These are phyloP conservation scores for Tachina lurida DNA, from an alignment of 2,888 invertebrate genomes.

Conservation along the genomic window DNA sequence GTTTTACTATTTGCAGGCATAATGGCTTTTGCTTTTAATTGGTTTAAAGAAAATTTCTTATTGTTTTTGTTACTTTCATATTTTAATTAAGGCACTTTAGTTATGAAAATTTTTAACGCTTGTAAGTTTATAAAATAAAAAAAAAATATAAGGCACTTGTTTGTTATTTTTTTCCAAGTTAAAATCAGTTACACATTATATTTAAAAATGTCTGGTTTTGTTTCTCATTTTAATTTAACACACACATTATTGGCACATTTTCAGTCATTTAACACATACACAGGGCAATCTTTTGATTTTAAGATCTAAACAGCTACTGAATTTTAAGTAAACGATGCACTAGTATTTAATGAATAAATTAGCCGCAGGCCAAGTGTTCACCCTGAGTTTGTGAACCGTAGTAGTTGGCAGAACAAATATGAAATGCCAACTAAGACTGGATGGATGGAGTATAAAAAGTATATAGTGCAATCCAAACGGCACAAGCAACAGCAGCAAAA, in stretches of 20 bases:
- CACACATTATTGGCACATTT: conserved; percentile 27
- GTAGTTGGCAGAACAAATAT: conserved; percentile 32
- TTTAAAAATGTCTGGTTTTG: background rate
- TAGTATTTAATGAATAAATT: conserved; percentile 82
- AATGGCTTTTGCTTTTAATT: conserved; percentile 4
- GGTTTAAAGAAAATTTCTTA: background rate
- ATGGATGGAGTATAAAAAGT: conserved; percentile 36
- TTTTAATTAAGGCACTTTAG: conserved; percentile 36
- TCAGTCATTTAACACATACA: conserved; percentile 15
- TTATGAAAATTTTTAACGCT: background rate
- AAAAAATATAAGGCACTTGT: background rate
- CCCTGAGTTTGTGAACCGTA: conserved; percentile 48
- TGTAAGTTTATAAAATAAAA: background rate
- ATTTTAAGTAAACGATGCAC: conserved; percentile 81
- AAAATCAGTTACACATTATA: conserved; percentile 3
- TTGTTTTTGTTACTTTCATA: conserved; percentile 9
- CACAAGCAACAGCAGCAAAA: conserved; percentile 65
- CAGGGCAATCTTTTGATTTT: conserved; percentile 78
- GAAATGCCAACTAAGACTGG: background rate
- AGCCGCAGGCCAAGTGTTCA: conserved; percentile 72
- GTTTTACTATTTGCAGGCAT: conserved; percentile 35
- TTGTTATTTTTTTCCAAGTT: background rate
- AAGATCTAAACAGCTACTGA: conserved; percentile 82
- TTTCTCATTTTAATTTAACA: background rate
- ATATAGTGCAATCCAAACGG: conserved; percentile 60